Evolutionary conservation across 1,140 invertebrate genomes (phyloP).

Genomic region (Plectus sambesii): DNA sequence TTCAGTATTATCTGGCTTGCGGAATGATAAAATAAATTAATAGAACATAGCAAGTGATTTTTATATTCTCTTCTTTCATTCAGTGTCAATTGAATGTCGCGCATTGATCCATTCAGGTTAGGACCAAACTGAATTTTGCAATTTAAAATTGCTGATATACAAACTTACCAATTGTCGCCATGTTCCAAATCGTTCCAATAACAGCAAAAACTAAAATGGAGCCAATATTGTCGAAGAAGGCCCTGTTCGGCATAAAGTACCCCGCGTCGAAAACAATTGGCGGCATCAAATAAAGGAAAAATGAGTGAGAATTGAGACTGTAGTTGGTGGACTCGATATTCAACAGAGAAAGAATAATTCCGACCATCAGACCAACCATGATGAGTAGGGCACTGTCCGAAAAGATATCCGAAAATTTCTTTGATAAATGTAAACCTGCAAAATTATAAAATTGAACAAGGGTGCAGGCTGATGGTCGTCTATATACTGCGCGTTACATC

Average conservation of each 20-base stretch:
- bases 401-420: slow-evolving; percentile 36
- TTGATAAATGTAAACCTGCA: slow-evolving; percentile 41
- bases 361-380: slow-evolving; percentile 37
- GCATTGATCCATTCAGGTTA: too few species aligned
- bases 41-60: too few species aligned
- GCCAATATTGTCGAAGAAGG: slow-evolving; percentile 88
- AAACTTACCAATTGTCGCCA: slow-evolving; percentile 33
- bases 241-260: slow-evolving; percentile 93
- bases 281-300: slow-evolving; percentile 47
- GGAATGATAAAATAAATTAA: too few species aligned
- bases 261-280: slow-evolving; percentile 54
- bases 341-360: slow-evolving; percentile 22
- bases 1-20: too few species aligned
- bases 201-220: slow-evolving; percentile 91
- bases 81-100: too few species aligned
- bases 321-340: slow-evolving; percentile 24
- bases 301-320: slow-evolving; percentile 28
- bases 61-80: background rate
- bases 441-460: too few species aligned
- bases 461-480: too few species aligned
- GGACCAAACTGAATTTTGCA: too few species aligned
- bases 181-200: slow-evolving; percentile 53
- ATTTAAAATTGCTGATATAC: too few species aligned
- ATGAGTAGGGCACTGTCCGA: slow-evolving; percentile 42
- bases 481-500: too few species aligned